These are phyloP conservation scores for Melieria picta DNA, from an alignment of 2,888 invertebrate genomes.

Conservation along the genomic window DNA sequence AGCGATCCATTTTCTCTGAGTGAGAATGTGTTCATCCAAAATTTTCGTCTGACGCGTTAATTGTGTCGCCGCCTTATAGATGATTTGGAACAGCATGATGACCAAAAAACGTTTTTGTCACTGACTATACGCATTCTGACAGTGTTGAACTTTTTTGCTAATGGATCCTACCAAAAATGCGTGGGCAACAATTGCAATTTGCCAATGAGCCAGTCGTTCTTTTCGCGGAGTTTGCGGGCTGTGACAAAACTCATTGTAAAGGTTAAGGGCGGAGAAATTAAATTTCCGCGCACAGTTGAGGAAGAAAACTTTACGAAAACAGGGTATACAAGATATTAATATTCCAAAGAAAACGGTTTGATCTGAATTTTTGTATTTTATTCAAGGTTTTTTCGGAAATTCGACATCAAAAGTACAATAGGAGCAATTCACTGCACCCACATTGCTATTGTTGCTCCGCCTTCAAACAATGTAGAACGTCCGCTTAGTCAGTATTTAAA, in stretches of 20 bases:
- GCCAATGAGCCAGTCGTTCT: no score
- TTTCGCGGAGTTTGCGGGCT: slow-evolving; percentile 10
- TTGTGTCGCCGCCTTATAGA: slow-evolving; percentile 16
- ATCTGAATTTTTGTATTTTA: slow-evolving; percentile 6
- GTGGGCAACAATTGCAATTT: no score
- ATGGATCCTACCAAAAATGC: slow-evolving; percentile 25
- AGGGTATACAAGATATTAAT: slow-evolving; percentile 1
- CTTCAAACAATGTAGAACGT: slow-evolving; percentile 11
- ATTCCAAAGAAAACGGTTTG: slow-evolving; percentile 2
- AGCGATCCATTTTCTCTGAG: slow-evolving; percentile 14
- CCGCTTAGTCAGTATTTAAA: not conserved
- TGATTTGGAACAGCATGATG: slow-evolving; percentile 12
- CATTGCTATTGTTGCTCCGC: slow-evolving; percentile 25
- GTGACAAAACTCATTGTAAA: slow-evolving; percentile 2
- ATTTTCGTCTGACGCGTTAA: slow-evolving; percentile 19
- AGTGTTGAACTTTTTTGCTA: slow-evolving; percentile 3
- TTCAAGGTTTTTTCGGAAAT: slow-evolving; percentile 13
- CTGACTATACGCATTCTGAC: slow-evolving; percentile 19
- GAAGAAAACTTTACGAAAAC: slow-evolving; percentile 10
- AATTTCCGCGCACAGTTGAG: slow-evolving; percentile 10
- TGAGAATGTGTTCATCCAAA: slow-evolving; percentile 16
- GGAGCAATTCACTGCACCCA: slow-evolving; percentile 29
- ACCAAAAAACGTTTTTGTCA: slow-evolving; percentile 19
- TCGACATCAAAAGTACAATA: slow-evolving; percentile 21
- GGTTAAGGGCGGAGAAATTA: slow-evolving; percentile 9